Conservation (phyloP, 2,888 invertebrate species). For the Tenthredo livida region DNA sequence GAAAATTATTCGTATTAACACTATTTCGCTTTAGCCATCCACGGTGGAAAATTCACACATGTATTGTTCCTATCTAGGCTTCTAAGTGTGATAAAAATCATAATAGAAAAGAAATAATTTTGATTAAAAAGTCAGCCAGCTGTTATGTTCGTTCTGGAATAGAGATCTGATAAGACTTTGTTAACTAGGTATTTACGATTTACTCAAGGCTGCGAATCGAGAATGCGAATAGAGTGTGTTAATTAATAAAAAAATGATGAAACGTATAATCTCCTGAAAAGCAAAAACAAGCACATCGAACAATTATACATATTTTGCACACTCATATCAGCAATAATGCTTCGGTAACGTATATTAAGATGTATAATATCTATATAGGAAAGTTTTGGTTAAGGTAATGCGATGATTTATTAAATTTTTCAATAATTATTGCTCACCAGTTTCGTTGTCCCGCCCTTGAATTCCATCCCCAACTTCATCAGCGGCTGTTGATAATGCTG, state of each 20-base stretch:
- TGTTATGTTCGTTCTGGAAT: neutral
- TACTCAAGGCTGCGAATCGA: neutral
- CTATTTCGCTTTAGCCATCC: neutral
- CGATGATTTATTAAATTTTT: neutral
- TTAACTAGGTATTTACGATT: neutral
- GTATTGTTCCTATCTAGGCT: neutral
- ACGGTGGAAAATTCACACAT: neutral
- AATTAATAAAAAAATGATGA: neutral
- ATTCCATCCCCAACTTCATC: conserved; percentile 71
- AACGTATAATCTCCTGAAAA: neutral
- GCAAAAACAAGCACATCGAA: neutral
- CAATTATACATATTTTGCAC: neutral
- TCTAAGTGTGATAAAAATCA: neutral
- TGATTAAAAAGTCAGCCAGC: neutral
- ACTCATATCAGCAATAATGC: neutral
- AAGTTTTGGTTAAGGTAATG: neutral
- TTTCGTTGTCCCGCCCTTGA: conserved; percentile 71
- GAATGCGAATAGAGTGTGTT: neutral
- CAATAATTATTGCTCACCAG: conserved; percentile 68
- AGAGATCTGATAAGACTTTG: neutral
- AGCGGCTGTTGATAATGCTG: conserved; percentile 72
- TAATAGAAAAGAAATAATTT: neutral
- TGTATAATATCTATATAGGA: neutral
- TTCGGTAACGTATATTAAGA: neutral
- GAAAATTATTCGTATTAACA: neutral